Base-by-base conservation (phyloP, 2,797 vertebrate species). In the Enteromius paludinosus region DNA sequence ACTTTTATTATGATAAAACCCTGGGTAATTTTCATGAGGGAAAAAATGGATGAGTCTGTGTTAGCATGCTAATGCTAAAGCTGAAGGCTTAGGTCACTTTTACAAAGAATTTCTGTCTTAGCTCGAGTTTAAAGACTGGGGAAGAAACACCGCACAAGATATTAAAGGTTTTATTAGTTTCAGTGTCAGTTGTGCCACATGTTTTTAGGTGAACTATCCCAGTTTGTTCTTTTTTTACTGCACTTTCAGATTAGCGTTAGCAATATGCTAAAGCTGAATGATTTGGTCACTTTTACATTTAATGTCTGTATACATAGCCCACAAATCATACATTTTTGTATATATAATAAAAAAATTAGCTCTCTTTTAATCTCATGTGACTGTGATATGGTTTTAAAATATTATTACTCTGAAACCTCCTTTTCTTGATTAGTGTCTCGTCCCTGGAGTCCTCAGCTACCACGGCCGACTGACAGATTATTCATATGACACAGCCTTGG, bases 331-430 rank as follows among this genome's bases (percentile, higher is more conserved):
- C 3, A 45, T 41, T 70, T 54, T 25, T 20, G 23, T 14, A 9
- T 20, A 20, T 30, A 23, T 56, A 2, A 65, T 66, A 33, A 79
- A 54, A 79, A 33, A 79, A 56, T 69, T n/a, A 80, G 25, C 20
- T 6, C 20, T 17, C 10, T 30, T 79, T 79, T 70, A 79, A 70
- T 45, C 28, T 54, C 54, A 80, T 80, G 28, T 38, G 52, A 33
- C 38, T 28, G 33, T 43, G 14, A 47, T 35, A 49, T 38, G 56
- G 41, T 47, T 62, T 79, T 62, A 35, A 70, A 62, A 47, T n/a
- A 61, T 35, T 25, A 25, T 72, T 47, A 35, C 41, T 35, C 28
- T 33, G 54, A 72, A 80, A 62, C 41, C 20, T 47, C 41, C 1
- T 71, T 49, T 59, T 35, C 56, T 81, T 81, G 28, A 72, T 61